These are phyloP conservation scores for Anisognathus igniventris DNA, from an alignment of 2,797 vertebrate genomes.

Conservation along the genomic window DNA sequence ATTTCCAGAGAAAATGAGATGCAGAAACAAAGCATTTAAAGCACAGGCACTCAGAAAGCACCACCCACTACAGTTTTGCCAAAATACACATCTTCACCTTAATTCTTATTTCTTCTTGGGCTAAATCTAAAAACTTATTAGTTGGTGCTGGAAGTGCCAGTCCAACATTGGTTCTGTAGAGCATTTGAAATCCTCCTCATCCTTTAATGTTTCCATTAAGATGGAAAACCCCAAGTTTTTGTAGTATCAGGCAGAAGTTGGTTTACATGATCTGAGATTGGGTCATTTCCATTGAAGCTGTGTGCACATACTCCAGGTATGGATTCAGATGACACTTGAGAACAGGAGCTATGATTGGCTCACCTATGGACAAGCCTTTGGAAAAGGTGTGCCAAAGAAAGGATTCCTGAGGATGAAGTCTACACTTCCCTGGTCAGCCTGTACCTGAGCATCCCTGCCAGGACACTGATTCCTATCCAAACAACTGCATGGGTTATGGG, in stretches of 20 bases:
- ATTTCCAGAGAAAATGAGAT: background rate
- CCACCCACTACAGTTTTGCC: background rate
- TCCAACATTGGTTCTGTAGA: accelerated
- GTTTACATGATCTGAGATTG: background rate
- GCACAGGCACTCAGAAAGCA: background rate
- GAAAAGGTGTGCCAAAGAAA: background rate
- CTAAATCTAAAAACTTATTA: background rate
- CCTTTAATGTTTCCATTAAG: background rate
- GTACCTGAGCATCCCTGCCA: background rate
- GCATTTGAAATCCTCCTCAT: background rate
- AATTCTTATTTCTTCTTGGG: background rate
- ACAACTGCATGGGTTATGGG: background rate
- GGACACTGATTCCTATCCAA: background rate
- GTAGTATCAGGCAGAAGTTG: background rate
- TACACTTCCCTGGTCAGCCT: background rate
- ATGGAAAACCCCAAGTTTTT: background rate
- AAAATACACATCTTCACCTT: background rate
- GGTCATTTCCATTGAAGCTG: background rate
- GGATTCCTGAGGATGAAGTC: background rate
- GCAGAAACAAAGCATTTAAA: background rate
- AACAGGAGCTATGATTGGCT: background rate
- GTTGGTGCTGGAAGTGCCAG: background rate
- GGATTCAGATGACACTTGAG: background rate
- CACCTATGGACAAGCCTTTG: background rate
- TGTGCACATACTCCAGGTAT: background rate